These are phyloP conservation scores for Pithys albifrons DNA, from an alignment of 2,113 vertebrate species.

Conservation along the genomic window DNA sequence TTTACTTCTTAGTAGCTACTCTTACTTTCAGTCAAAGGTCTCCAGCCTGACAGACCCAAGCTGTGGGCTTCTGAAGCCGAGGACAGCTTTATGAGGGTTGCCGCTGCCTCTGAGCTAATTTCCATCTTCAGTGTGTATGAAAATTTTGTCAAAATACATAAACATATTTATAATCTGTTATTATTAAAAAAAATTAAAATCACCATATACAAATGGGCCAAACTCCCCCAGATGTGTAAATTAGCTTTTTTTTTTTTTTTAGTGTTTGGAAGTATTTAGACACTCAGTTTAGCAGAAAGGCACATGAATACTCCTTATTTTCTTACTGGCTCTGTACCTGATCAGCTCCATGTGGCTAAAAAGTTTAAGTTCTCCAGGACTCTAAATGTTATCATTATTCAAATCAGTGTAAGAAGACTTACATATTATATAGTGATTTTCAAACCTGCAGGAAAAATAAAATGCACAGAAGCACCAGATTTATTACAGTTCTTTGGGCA, in stretches of 20 bases:
- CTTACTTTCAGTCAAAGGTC: slow-evolving; percentile 30
- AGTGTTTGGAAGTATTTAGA: neutral
- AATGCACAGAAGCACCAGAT: neutral
- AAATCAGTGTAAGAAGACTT: neutral
- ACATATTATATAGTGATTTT: neutral
- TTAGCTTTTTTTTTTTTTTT: neutral
- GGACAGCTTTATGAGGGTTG: neutral
- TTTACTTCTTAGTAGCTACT: neutral
- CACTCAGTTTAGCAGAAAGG: neutral
- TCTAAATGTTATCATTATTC: neutral
- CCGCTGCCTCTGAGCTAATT: neutral
- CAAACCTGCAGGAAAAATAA: neutral
- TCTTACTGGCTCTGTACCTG: neutral
- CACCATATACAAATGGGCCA: neutral
- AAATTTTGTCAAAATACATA: neutral
- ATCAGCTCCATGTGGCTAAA: neutral
- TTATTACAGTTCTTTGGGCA: neutral
- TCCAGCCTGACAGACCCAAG: neutral
- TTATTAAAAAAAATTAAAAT: neutral
- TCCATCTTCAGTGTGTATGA: neutral
- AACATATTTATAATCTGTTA: neutral
- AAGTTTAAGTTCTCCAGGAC: neutral
- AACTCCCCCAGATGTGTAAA: neutral
- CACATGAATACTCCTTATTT: neutral
- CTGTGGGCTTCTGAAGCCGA: neutral